A percentile compares a stretch with the other conserved stretches of the same genome.
Evolutionary conservation across 2,888 invertebrate genomes (phyloP).

Genomic region (Abscondita cerata): DNA sequence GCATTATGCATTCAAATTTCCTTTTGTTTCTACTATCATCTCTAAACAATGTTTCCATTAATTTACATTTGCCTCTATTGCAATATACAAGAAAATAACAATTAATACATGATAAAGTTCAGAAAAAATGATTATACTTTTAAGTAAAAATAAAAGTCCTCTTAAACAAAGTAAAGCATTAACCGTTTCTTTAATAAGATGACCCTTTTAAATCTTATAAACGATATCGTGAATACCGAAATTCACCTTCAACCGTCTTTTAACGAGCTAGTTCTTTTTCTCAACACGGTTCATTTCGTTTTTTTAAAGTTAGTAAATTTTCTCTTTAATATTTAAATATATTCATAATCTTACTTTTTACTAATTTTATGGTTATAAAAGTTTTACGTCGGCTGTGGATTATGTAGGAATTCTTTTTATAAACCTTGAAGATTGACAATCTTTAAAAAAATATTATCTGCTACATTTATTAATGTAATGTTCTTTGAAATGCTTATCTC

Average conservation of each 20-base stretch:
- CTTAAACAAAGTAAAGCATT: slow-evolving; percentile 23
- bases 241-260: slow-evolving; percentile 23
- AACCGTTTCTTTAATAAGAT: slow-evolving; percentile 26
- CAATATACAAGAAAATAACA: no score
- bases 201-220: slow-evolving; percentile 29
- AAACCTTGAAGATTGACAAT: no score
- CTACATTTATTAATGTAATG: no score
- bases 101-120: no score
- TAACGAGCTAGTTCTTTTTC: slow-evolving; percentile 20
- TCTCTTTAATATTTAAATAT: slow-evolving; percentile 17
- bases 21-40: no score
- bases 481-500: no score
- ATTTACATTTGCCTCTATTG: no score
- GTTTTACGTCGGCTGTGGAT: background rate
- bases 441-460: no score
- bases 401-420: background rate
- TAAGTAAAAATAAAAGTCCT: slow-evolving; percentile 19
- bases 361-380: background rate
- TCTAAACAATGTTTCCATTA: no score
- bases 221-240: slow-evolving; percentile 23
- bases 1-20: no score
- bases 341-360: slow-evolving; percentile 17
- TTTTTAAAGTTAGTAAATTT: slow-evolving; percentile 13
- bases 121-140: no score
- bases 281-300: slow-evolving; percentile 8